Evolutionary conservation across 2,113 vertebrate species (phyloP).

Genomic region (Drymodes brunneopygia): DNA sequence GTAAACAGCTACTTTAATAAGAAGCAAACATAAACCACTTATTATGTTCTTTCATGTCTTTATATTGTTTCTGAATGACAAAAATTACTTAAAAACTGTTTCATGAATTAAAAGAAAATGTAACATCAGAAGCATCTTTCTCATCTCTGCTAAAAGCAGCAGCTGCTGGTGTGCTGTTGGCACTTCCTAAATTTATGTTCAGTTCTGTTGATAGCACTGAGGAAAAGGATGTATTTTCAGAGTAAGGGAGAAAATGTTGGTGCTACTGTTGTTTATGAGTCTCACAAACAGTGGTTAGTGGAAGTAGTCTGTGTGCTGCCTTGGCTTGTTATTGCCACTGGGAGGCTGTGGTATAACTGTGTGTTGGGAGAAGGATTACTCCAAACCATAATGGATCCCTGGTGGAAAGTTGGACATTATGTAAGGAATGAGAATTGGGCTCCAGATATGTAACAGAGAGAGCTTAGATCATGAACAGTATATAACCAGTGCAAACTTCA

Average conservation of each 20-base stretch:
- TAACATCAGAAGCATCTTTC: neutral
- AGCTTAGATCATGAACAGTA: neutral
- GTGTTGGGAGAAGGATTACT: slow-evolving; percentile 11
- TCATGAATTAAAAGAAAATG: neutral
- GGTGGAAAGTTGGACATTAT: neutral
- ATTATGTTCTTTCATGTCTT: neutral
- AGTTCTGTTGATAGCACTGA: neutral
- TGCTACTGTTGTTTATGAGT: neutral
- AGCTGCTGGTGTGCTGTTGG: neutral
- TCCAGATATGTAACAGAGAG: neutral
- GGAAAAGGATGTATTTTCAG: neutral
- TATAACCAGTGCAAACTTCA: neutral
- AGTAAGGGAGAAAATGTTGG: neutral
- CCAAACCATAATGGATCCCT: slow-evolving; percentile 37
- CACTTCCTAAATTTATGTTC: neutral
- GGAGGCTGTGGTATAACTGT: slow-evolving; percentile 10
- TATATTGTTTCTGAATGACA: neutral
- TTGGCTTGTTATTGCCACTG: neutral
- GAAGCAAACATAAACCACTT: neutral
- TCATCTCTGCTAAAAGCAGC: neutral
- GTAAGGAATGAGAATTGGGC: neutral
- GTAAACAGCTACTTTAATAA: neutral
- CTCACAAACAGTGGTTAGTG: neutral
- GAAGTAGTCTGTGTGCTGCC: neutral
- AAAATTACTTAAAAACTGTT: neutral